phyloP scores from a whole-genome alignment of 1,140 invertebrate species.

The Conus betulinus region DNA sequence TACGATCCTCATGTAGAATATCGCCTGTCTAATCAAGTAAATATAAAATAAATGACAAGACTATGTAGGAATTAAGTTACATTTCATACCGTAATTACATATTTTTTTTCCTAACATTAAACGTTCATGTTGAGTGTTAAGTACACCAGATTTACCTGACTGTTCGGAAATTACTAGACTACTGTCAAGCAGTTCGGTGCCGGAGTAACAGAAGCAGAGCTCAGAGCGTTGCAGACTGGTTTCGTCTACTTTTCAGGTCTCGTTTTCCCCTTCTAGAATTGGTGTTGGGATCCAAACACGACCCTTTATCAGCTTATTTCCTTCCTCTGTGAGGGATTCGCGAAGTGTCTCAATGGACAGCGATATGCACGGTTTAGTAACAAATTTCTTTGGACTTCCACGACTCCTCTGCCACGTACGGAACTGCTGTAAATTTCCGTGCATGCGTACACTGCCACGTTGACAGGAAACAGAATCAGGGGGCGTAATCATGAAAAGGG shows the following conservation, averaged over 20 bases:
- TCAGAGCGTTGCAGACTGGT: neutral
- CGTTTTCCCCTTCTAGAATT: neutral
- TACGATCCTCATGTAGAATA: no score
- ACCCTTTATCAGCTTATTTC: neutral
- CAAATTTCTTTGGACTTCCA: conserved; percentile 34
- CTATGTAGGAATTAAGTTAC: no score
- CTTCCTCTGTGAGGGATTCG: neutral
- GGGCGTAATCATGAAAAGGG: neutral
- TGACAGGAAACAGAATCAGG: conserved; percentile 46
- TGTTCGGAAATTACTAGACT: neutral
- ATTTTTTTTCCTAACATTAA: no score
- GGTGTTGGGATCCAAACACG: neutral
- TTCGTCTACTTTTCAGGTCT: neutral
- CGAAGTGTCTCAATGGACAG: neutral
- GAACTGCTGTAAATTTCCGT: conserved; percentile 51
- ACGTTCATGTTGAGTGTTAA: no score
- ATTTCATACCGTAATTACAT: no score
- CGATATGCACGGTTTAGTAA: neutral
- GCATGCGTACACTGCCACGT: conserved; percentile 68
- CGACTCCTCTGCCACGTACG: conserved; percentile 62
- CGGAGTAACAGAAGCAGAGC: neutral
- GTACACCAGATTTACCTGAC: neutral
- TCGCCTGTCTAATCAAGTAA: no score
- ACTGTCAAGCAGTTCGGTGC: neutral
- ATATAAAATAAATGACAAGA: no score